phyloP scores from a whole-genome alignment of 2,113 vertebrate species.

The Heterotis niloticus region DNA sequence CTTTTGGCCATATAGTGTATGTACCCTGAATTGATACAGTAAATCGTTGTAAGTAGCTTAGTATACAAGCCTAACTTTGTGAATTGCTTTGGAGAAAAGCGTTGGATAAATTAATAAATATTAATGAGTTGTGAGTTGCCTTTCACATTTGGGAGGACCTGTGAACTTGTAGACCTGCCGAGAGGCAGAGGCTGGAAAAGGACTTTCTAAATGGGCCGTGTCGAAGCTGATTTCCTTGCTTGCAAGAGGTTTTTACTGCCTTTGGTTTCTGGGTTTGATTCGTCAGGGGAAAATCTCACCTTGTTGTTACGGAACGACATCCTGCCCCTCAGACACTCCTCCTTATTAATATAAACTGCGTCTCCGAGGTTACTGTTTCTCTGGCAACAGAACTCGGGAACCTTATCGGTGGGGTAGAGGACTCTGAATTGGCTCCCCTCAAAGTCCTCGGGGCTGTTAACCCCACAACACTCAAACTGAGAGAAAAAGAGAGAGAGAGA shows the following conservation, averaged over 20 bases:
- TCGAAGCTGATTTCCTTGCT: background rate
- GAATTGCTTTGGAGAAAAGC: no score
- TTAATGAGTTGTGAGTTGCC: background rate
- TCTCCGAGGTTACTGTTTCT: constrained; percentile 63
- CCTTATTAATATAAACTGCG: constrained; percentile 53
- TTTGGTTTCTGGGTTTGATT: background rate
- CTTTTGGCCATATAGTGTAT: no score
- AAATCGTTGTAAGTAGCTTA: no score
- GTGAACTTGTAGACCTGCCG: background rate
- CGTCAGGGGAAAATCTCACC: constrained; percentile 55
- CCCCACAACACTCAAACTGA: constrained; percentile 90
- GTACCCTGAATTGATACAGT: no score
- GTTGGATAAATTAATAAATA: background rate
- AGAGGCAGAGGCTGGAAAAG: no score
- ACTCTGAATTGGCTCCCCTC: constrained; percentile 64
- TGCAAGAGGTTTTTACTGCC: background rate
- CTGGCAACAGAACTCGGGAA: constrained; percentile 82
- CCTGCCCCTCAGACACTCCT: constrained; percentile 69
- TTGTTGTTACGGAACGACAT: constrained; percentile 75
- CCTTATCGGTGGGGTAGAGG: constrained; percentile 46
- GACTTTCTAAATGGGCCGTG: background rate
- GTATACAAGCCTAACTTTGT: no score
- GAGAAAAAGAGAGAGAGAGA: background rate
- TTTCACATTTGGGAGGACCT: background rate
- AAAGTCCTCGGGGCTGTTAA: constrained; percentile 84